Base-by-base conservation (phyloP, 2,888 invertebrate genomes). In the Eustalomyia histrio region DNA sequence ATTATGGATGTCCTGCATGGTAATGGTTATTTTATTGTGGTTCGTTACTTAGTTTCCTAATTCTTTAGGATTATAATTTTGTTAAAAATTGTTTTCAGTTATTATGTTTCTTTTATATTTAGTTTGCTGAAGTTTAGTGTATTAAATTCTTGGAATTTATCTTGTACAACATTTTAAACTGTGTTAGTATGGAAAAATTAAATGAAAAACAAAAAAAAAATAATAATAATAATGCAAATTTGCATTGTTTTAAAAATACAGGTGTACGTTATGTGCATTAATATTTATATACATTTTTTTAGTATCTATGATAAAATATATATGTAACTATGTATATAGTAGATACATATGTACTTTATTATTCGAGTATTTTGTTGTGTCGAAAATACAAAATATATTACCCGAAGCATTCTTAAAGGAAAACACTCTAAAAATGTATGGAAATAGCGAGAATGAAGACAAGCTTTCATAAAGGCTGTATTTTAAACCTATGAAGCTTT, bases 341-440 rank as follows among this genome's bases (percentile, higher is more conserved):
- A n/a, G n/a, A n/a, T n/a, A n/a, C n/a, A n/a, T n/a, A 47, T 47
- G 43, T 2, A n/a, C 43, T 47, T 47, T 16, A 47, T 58, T 53
- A 43, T 71, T 65, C 53, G 60, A 76, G 76, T 47, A 71, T 43
- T 76, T 76, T 76, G 76, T 47, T 39, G 39, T 76, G 35, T 65
- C n/a, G 47, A 43, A 69, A 29, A 29, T 29, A 29, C 1, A 39
- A 39, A 12, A 12, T 39, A 39, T 39, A 12, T 39, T 39, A 39
- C 12, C 1, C 12, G 1, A 29, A 29, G 7, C 29, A 29, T 39
- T 35, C 35, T 35, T 39, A 12, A 29, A 29, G 7, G 10, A 35
- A n/a, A 39, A 39, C 39, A 39, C 39, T 39, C 12, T 1, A 35
- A 39, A 12, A 29, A 29, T 29, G 24, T 24, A 29, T 29, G 1